Evolutionary conservation across 2,113 vertebrate species (phyloP), one percentile per base, ranked within the genome.

Genomic region (Odobenus rosmarus): DNA sequence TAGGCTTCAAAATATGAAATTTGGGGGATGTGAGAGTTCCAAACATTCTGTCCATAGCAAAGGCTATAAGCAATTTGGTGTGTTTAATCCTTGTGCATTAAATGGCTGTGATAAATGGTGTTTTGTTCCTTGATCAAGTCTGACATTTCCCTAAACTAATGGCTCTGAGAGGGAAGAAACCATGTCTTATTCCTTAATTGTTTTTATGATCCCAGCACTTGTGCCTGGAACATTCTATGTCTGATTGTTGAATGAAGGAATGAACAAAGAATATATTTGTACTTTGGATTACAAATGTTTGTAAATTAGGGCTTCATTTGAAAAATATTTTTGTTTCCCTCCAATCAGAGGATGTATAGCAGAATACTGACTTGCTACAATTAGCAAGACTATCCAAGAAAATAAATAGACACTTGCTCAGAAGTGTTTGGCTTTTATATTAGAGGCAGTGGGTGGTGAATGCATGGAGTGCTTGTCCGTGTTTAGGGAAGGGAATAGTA

Each of bases 271-370:
- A 36, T 80, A 67, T 46, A n/a, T 46, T 13, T 84, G 39, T 79
- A 79, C 28, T 71, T 92, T 24, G 72, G 26, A 51, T 90, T 74
- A 86, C 31, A 93, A 53, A 86, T 53, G 13, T 81, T 96, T 92
- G 24, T 61, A 42, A 85, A 64, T 13, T 33, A 36, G 36, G 4
- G 49, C 46, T 92, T 94, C 53, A 46, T 51, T 23, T 72, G 28
- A 46, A 83, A 86, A 26, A 31, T 7, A 39, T 31, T 5, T 42
- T 24, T 6, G 15, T 36, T 74, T 85, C 9, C n/a, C 19, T 10
- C 18, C 19, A 61, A 28, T 61, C 61, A 42, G 36, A 84, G 26
- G 24, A 83, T 24, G 0, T 12, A 74, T 0, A 69, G n/a, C 28
- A 72, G 71, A 31, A 77, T 74, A 36, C 31, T 61, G 31, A 55